These are phyloP conservation scores for Thalpophila matura DNA, from an alignment of 2,888 invertebrate genomes.

Conservation along the genomic window DNA sequence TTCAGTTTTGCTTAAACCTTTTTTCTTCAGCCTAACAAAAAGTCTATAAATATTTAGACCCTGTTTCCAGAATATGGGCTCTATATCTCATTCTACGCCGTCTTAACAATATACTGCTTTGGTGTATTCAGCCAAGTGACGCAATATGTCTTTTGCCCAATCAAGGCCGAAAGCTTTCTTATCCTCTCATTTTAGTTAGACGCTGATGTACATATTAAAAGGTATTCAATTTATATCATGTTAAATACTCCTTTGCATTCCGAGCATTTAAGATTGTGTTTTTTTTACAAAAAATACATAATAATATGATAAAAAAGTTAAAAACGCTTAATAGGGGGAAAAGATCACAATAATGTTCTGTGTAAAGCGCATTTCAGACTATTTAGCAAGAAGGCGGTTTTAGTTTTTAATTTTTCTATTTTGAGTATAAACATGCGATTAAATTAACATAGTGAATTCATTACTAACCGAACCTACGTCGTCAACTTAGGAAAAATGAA, in stretches of 20 bases:
- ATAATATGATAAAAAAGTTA: too few relatives aligned
- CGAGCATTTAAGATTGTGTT: too few relatives aligned
- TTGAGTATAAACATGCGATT: too few relatives aligned
- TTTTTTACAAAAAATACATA: too few relatives aligned
- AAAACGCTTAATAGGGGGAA: too few relatives aligned
- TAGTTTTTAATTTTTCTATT: too few relatives aligned
- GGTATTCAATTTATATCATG: not conserved
- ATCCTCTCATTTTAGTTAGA: slow-evolving; percentile 26
- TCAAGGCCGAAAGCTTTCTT: slow-evolving; percentile 40
- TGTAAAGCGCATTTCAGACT: too few relatives aligned
- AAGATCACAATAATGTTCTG: too few relatives aligned
- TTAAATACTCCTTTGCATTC: not conserved
- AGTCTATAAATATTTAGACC: slow-evolving; percentile 62
- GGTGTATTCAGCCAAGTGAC: slow-evolving; percentile 57
- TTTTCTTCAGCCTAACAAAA: slow-evolving; percentile 36
- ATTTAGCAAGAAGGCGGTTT: too few relatives aligned
- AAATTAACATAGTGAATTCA: too few relatives aligned
- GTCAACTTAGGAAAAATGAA: too few relatives aligned
- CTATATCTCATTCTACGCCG: slow-evolving; percentile 57
- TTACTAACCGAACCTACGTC: too few relatives aligned
- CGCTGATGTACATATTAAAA: slow-evolving; percentile 17
- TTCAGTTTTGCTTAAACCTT: slow-evolving; percentile 43
- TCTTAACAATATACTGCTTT: slow-evolving; percentile 59
- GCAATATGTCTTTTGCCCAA: slow-evolving; percentile 60
- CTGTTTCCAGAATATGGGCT: slow-evolving; percentile 49